Evolutionary conservation across 2,888 invertebrate genomes (phyloP), one percentile per base, ranked within the genome.

Genomic region (Hesperia comma): DNA sequence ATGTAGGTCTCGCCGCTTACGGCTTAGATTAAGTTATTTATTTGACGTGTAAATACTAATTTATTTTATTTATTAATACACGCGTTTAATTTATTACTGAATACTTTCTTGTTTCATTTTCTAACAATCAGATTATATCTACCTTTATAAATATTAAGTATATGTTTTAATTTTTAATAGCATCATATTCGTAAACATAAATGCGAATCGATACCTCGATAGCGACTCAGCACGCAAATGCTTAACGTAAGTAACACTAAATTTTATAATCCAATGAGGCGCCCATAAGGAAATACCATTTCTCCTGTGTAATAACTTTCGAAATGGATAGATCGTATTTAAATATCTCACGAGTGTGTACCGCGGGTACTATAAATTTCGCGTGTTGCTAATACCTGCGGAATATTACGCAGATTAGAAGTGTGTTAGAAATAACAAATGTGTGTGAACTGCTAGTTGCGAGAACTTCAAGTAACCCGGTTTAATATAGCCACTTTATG

Each of bases 21-120:
- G 71, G 72, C 64, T 64, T 71, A 77, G 68, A 74, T 75, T 70
- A 77, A 81, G 80, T 82, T 79, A 83, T 81, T 66, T 66, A 60
- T 43, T 56, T 14, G 76, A 75, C 71, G 72, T 88, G 86, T 90
- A 85, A 79, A 85, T 84, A 82, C 69, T 74, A 74, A 77, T 79
- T 83, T 78, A 73, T 75, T 40, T 79, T 80, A 79, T 78, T 79
- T 75, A 79, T 84, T 79, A 90, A 90, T 89, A 92, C 81, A 91
- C 74, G 79, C 84, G 83, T 82, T 84, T 84, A 81, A 82, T 83
- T 84, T 81, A 64, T 53, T 58, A 64, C 77, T 63, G 70, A 73
- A 76, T 69, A 68, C 14, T 66, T 51, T 67, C 79, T 86, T 77
- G 81, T 85, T 85, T 86, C 69, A 83, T 86, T 86, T 64, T 43